Percentiles rank a stretch among this genome's conserved stretches.
Evolutionary conservation across 1,140 invertebrate species (phyloP).

Genomic region (Eupristina koningsbergeri): DNA sequence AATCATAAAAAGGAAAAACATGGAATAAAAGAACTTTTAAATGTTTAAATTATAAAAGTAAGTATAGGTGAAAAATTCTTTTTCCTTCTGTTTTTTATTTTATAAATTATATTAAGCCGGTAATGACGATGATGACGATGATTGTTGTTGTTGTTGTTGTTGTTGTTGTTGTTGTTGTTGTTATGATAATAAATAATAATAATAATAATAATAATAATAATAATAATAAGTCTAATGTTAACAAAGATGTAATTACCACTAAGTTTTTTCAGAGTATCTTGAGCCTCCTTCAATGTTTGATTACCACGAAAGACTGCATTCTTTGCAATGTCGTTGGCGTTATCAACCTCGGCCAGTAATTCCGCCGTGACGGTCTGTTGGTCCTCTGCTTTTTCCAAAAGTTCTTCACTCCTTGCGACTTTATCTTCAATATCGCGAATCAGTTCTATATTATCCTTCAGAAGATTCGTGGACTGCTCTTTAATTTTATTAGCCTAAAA

Average conservation of each 20-base stretch:
- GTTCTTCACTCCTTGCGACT: slow-evolving; percentile 69
- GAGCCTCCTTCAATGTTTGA: slow-evolving; percentile 88
- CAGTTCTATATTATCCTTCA: slow-evolving; percentile 75
- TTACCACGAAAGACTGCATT: slow-evolving; percentile 88
- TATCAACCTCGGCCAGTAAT: slow-evolving; percentile 80
- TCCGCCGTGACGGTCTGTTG: slow-evolving; percentile 79
- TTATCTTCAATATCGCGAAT: slow-evolving; percentile 79
- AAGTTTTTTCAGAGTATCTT: slow-evolving; percentile 87
- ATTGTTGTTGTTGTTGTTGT: too few species aligned
- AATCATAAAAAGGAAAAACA: too few species aligned
- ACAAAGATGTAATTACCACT: slow-evolving; percentile 78
- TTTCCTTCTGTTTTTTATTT: too few species aligned
- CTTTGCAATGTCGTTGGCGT: slow-evolving; percentile 82
- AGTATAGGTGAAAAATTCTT: too few species aligned
- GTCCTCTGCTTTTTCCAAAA: slow-evolving; percentile 73
- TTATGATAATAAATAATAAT: too few species aligned
- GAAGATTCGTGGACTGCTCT: slow-evolving; percentile 78
- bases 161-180: too few species aligned
- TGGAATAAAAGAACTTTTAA: too few species aligned
- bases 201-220: too few species aligned
- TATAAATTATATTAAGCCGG: too few species aligned
- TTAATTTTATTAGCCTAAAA: slow-evolving; percentile 77
- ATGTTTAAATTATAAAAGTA: too few species aligned
- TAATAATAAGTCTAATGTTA: too few species aligned
- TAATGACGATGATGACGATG: too few species aligned